A percentile compares a stretch with the other conserved stretches of the same genome.
These are phyloP conservation scores for Catharus bicknelli DNA, from an alignment of 2,113 vertebrate genomes.

Conservation along the genomic window DNA sequence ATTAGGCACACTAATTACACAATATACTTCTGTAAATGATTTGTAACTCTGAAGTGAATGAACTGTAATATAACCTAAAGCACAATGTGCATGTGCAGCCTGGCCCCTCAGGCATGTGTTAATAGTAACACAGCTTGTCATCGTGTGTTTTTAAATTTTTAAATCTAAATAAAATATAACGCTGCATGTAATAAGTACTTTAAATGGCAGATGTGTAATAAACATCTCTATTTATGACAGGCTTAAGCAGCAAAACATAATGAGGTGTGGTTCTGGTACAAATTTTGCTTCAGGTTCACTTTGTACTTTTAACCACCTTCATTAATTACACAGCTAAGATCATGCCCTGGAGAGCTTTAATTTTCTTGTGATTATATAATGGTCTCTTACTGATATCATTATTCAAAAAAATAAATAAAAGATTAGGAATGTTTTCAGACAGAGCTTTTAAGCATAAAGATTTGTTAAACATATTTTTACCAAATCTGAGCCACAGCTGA, in stretches of 20 bases:
- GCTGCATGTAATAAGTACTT: background rate
- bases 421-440: slow-evolving; percentile 2
- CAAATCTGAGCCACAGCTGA: background rate
- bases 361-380: slow-evolving; percentile 77
- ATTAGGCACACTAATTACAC: slow-evolving; percentile 33
- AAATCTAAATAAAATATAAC: slow-evolving; percentile 53
- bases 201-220: slow-evolving; percentile 59
- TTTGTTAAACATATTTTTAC: slow-evolving; percentile 20
- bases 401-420: slow-evolving; percentile 20
- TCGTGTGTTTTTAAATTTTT: slow-evolving; percentile 40
- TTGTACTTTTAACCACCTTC: slow-evolving; percentile 61
- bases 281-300: slow-evolving; percentile 61
- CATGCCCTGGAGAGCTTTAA: slow-evolving; percentile 66
- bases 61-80: background rate
- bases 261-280: slow-evolving; percentile 57
- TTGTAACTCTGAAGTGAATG: slow-evolving; percentile 29
- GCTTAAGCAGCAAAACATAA: slow-evolving; percentile 51
- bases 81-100: slow-evolving; percentile 1
- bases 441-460: background rate
- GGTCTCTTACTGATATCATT: slow-evolving; percentile 67
- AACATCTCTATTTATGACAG: slow-evolving; percentile 66
- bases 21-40: slow-evolving; percentile 27
- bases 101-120: slow-evolving; percentile 12
- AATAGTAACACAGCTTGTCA: slow-evolving; percentile 54
- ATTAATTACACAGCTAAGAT: slow-evolving; percentile 71